Evolutionary conservation across 1,140 invertebrate species (phyloP), one percentile per base, ranked within the genome.

Genomic region (Araneus ventricosus): DNA sequence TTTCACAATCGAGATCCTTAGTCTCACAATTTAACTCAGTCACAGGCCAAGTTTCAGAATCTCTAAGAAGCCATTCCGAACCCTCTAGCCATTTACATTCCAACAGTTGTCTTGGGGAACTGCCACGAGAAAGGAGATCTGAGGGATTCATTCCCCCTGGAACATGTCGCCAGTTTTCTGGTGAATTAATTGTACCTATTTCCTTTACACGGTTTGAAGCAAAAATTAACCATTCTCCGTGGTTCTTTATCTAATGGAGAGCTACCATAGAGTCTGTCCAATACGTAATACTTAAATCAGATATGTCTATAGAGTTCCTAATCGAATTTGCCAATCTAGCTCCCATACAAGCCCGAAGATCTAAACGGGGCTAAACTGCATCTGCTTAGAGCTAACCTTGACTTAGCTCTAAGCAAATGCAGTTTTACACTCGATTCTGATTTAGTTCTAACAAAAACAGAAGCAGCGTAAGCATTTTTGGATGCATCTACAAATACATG

Each of bases 291-390:
- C 6, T 63, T 63, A 63, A 63, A 24, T n/a, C 22, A 27, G 14
- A 2, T 27, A 27, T 75, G 17, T 45, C 17, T 22, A 88, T 41
- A 0, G n/a, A 30, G 22, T 93, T n/a, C 24, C 17, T 1, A 52
- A n/a, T 88, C 27, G 84, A 39, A 30, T 14, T 41, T 8, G 45
- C 20, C 20, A 93, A 41, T 27, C 61, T 52, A 7, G 6, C 57
- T 0, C n/a, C 39, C 0, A 79, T n/a, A n/a, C 79, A 70, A n/a
- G 34, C 57, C 22, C 88, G 37, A n/a, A 94, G 63, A 22, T 93
- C 82, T 37, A 92, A 22, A 17, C 39, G n/a, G 8, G 75, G 41
- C 1, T n/a, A n/a, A n/a, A 87, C 93, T 34, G 63, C 0, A 61
- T n/a, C 2, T 0, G 24, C n/a, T 84, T 84, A 57, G 86, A n/a